Evolutionary conservation across 2,888 invertebrate species (phyloP), one percentile per base, ranked within the genome.

Genomic region (Lucinisca nassula): DNA sequence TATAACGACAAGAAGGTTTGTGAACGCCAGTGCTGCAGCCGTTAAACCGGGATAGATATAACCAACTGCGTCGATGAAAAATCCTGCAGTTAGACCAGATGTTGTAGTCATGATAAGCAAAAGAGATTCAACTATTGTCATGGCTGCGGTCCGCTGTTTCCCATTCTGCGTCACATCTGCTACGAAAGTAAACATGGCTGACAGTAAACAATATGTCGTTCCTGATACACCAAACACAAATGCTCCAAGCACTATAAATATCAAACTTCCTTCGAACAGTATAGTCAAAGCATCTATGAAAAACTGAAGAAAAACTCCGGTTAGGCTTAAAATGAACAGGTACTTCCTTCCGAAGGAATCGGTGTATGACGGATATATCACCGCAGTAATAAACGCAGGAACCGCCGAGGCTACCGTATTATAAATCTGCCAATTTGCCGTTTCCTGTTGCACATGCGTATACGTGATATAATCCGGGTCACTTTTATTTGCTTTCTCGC

Each of bases 301-400:
- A 10, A 67, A 24, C n/a, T 45, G 74, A 17, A 74, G 27, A 38
- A 76, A 78, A 38, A 85, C 51, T 30, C 85, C 82, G 4, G 84
- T 27, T 17, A 81, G 72, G 10, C 78, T 61, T 21, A 90, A 24
- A 14, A 90, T 75, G 38, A 90, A 84, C 10, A 90, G 61, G 74
- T 82, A 88, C 30, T 72, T 78, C 6, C 90, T 51, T 45, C 90
- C 90, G 73, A 75, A 84, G 0, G 84, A 40, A 58, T 90, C 90
- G 0, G 90, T 79, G 32, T 79, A 84, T 27, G 77, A 78, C 10
- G 88, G 81, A 10, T 83, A 37, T 8, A 90, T 51, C 21, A 84
- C 30, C 58, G 37, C 75, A 4, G 84, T 37, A 21, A 90, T 32
- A n/a, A 87, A 32, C 38, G 73, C 67, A 6, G 88, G 85, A 32